Conservation (phyloP, 2,113 vertebrate genomes). For the Gobius niger region DNA sequence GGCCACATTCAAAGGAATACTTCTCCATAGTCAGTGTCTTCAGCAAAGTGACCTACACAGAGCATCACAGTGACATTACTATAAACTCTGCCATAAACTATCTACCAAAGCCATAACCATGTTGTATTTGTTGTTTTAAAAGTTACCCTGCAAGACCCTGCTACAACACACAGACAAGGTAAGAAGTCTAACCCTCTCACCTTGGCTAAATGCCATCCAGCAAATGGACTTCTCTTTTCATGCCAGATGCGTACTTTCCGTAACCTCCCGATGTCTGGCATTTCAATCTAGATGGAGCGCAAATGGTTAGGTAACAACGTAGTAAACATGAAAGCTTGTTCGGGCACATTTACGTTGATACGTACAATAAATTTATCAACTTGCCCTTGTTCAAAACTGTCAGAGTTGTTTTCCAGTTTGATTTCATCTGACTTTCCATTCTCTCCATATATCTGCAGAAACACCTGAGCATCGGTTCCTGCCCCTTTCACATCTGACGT, state of each 20-base stretch:
- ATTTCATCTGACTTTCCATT: conserved; percentile 91
- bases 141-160: not conserved
- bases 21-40: conserved; percentile 92
- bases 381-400: conserved; percentile 91
- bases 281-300: conserved; percentile 80
- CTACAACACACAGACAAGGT: conserved; percentile 9
- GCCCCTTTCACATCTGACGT: conserved; percentile 94
- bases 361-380: conserved; percentile 91
- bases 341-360: not conserved
- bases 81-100: not conserved
- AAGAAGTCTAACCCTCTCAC: conserved; percentile 84
- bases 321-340: not conserved
- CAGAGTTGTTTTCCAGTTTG: conserved; percentile 91
- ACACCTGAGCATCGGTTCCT: conserved; percentile 92
- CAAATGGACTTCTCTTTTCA: conserved; percentile 87
- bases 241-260: conserved; percentile 93
- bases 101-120: conserved; percentile 14
- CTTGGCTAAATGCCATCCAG: conserved; percentile 95
- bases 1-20: conserved; percentile 90
- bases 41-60: conserved; percentile 85
- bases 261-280: conserved; percentile 87
- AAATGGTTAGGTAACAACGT: not conserved
- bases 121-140: not conserved
- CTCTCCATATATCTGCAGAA: conserved; percentile 91
- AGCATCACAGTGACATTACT: not conserved